Conservation (phyloP, 2,113 vertebrate species). For the Thomomys bottae region DNA sequence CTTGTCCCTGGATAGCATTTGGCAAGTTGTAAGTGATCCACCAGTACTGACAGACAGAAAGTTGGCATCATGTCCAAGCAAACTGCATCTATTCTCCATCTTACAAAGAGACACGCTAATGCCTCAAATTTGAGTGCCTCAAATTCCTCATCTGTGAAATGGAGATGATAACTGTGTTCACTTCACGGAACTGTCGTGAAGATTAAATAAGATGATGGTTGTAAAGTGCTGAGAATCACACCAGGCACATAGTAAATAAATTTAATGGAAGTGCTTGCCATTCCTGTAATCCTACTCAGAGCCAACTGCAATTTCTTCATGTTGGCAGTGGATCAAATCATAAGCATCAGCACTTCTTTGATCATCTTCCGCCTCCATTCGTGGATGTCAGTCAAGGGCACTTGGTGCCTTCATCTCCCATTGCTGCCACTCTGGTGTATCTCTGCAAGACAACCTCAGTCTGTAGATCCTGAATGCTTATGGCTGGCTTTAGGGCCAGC, state of each 20-base stretch:
- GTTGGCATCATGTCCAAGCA: not conserved
- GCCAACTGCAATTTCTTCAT: not conserved
- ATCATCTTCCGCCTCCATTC: not conserved
- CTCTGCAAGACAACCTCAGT: not conserved
- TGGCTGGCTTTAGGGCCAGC: not conserved
- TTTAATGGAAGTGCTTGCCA: not conserved
- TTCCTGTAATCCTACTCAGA: not conserved
- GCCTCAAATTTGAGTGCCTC: not conserved
- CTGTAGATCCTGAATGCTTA: not conserved
- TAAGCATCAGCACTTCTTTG: not conserved
- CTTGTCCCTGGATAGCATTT: fast-evolving
- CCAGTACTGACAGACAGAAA: not conserved
- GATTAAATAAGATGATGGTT: not conserved
- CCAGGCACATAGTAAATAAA: no score
- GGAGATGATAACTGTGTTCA: not conserved
- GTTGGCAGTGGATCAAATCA: not conserved
- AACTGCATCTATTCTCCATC: not conserved
- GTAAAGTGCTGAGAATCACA: not conserved
- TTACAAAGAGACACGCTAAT: not conserved
- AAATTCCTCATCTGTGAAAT: not conserved
- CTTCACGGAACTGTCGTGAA: not conserved
- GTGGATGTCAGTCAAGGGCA: not conserved
- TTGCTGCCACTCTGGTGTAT: no score
- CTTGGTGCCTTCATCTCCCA: not conserved
- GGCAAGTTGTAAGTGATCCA: not conserved